Percentiles rank a stretch among this genome's conserved stretches.
Evolutionary conservation across 2,113 vertebrate genomes (phyloP).

Genomic region (Syrrhaptes paradoxus): DNA sequence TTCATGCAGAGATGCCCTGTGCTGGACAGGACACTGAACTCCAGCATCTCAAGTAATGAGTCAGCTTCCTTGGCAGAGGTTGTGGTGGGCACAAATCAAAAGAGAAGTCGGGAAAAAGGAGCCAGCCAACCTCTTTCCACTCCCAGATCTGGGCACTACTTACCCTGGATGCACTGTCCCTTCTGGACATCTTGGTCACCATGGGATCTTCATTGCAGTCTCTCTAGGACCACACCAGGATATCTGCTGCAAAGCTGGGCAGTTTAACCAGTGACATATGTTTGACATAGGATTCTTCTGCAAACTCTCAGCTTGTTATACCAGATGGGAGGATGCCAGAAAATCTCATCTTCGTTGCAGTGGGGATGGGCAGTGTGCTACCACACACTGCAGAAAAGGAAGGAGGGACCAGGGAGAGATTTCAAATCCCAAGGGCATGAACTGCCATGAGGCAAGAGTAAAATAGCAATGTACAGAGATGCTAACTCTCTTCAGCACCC

Average conservation of each 20-base stretch:
- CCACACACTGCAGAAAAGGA: neutral
- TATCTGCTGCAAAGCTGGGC: neutral
- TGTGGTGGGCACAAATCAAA: neutral
- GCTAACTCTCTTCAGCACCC: neutral
- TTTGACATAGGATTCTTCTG: neutral
- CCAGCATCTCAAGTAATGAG: neutral
- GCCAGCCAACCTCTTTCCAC: neutral
- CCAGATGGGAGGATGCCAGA: neutral
- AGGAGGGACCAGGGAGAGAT: neutral
- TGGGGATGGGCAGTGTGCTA: neutral
- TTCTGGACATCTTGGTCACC: neutral
- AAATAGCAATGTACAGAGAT: neutral
- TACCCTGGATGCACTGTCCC: neutral
- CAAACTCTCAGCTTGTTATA: neutral
- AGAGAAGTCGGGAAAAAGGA: neutral
- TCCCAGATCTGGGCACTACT: neutral
- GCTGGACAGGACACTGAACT: neutral
- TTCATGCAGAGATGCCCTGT: neutral
- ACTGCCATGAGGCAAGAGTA: neutral
- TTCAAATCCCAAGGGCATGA: neutral
- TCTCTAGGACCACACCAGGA: neutral
- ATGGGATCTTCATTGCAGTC: neutral
- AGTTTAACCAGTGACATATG: neutral
- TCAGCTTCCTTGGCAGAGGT: neutral
- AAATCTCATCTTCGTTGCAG: neutral